Conservation (phyloP, 2,888 invertebrate genomes). For the Aphodius sticticus region DNA sequence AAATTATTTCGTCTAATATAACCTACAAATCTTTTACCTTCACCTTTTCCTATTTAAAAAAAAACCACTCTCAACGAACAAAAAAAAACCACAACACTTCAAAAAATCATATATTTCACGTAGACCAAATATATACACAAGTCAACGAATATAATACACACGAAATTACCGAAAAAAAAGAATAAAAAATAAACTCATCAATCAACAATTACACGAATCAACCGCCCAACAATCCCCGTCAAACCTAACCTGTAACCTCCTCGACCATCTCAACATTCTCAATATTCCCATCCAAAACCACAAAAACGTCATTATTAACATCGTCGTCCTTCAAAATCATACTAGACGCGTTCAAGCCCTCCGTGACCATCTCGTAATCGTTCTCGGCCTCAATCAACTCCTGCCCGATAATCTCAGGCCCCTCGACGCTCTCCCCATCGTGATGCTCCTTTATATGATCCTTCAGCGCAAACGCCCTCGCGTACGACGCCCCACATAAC, state of each 20-base stretch:
- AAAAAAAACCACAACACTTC: too few species aligned
- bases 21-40: too few species aligned
- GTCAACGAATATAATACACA: too few species aligned
- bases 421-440: conserved; percentile 39
- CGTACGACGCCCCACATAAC: conserved; percentile 80
- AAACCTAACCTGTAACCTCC: conserved; percentile 27
- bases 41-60: too few species aligned
- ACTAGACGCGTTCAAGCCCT: conserved; percentile 36
- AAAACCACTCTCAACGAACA: too few species aligned
- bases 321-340: conserved; percentile 36
- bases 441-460: conserved; percentile 78
- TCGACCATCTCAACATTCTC: conserved; percentile 41
- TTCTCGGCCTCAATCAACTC: conserved; percentile 33
- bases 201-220: not conserved
- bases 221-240: not conserved
- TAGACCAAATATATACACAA: too few species aligned
- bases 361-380: conserved; percentile 37
- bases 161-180: not conserved
- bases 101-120: too few species aligned
- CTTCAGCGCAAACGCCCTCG: conserved; percentile 75
- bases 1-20: too few species aligned
- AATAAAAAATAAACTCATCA: not conserved
- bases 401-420: conserved; percentile 26
- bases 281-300: conserved; percentile 31
- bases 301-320: conserved; percentile 35